Conservation (phyloP, 2,113 vertebrate species). For the Cettia cetti region DNA sequence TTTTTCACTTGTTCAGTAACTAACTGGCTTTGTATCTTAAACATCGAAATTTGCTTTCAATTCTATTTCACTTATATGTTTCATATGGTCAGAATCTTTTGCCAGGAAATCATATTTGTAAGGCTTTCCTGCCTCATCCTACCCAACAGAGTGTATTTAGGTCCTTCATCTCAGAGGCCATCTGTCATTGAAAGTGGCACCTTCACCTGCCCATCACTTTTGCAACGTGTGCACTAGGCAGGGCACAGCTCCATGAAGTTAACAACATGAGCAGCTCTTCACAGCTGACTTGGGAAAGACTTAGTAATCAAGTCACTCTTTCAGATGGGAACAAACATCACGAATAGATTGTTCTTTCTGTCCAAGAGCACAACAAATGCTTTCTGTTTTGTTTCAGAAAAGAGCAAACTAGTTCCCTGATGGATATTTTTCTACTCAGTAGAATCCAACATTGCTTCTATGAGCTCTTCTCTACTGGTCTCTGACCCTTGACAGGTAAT, state of each 20-base stretch:
- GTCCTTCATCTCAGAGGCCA: neutral
- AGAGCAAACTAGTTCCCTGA: neutral
- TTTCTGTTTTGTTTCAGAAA: slow-evolving; percentile 7
- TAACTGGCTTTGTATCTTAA: no score
- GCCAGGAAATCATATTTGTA: no score
- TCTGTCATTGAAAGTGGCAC: slow-evolving; percentile 17
- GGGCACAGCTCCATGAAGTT: neutral
- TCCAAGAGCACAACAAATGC: slow-evolving; percentile 1
- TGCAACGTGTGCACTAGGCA: neutral
- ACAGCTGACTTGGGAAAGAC: slow-evolving; percentile 2
- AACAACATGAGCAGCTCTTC: neutral
- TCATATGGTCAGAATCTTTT: no score
- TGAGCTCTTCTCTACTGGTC: neutral
- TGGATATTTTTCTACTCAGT: neutral
- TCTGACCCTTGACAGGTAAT: neutral
- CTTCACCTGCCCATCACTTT: slow-evolving; percentile 2
- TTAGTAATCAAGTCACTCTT: slow-evolving; percentile 2
- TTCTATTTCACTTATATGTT: no score
- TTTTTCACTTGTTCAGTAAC: no score
- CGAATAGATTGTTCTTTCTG: slow-evolving; percentile 1
- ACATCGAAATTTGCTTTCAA: no score
- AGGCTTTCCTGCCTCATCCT: no score
- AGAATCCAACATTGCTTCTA: neutral
- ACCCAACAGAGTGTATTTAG: no score
- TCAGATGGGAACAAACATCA: neutral